Evolutionary conservation across 2,888 invertebrate species (phyloP).

Genomic region (Drosophila sordidapex): DNA sequence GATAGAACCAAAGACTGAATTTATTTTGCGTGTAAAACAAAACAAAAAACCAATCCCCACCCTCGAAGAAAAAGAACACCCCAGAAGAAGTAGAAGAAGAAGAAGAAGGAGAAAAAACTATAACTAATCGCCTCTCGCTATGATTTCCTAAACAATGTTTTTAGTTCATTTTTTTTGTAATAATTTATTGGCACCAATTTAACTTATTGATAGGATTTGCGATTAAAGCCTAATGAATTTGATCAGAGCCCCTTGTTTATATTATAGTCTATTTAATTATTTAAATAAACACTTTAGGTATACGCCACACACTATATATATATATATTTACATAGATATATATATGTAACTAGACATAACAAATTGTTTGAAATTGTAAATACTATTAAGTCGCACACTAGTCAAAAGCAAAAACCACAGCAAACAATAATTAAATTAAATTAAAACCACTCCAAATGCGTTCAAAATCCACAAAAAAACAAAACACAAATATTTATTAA

Average conservation of each 20-base stretch:
- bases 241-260: constrained; percentile 49
- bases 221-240: constrained; percentile 49
- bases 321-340: constrained; percentile 36
- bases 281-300: constrained; percentile 35
- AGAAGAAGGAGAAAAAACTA: constrained; percentile 36
- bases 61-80: constrained; percentile 23
- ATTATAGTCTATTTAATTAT: constrained; percentile 52
- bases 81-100: constrained; percentile 38
- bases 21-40: constrained; percentile 81
- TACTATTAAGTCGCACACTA: constrained; percentile 79
- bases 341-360: constrained; percentile 52
- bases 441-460: constrained; percentile 66
- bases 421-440: constrained; percentile 65
- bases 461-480: constrained; percentile 46
- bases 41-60: constrained; percentile 27
- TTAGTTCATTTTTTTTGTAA: constrained; percentile 51
- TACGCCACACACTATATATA: constrained; percentile 8
- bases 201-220: constrained; percentile 52
- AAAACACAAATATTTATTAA: constrained; percentile 57
- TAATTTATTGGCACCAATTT: constrained; percentile 70
- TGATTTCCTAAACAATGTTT: constrained; percentile 54
- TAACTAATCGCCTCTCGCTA: constrained; percentile 54
- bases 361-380: constrained; percentile 78
- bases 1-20: constrained; percentile 86
- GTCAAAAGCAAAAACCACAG: constrained; percentile 62